Evolutionary conservation across 2,797 vertebrate species (phyloP), one percentile per base, ranked within the genome.

Genomic region (Simalia tracyae): DNA sequence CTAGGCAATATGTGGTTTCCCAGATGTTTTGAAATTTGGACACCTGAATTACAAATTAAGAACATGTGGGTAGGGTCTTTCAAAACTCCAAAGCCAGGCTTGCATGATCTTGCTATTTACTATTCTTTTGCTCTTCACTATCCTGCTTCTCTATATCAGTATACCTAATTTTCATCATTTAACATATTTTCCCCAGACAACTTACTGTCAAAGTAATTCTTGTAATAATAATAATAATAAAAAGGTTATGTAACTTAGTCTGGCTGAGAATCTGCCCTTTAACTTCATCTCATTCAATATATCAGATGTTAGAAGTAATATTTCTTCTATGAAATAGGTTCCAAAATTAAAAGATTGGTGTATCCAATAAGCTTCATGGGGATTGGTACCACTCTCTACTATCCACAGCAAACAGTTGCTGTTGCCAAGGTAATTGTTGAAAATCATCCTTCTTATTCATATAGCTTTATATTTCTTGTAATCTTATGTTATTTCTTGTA

Each of bases 321-420:
- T 88, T 24, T 93, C 60, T 94, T 93, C 93, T 95, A 17, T 94
- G 91, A 84, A 95, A 97, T 97, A 99, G 99, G 98, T 90, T 99
- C 98, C 94, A 98, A 97, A 95, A 93, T 98, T 95, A 99, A 98
- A 98, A 98, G 98, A 31, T 72, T 99, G 85, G 72, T 98, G 24
- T 99, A 99, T 94, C 98, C 99, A 0, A 93, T 96, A 10, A 97
- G 97, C 42, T 98, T 99, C 91, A 98, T 99, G 98, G 97, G 98
- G 87, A 95, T 99, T n/a, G 98, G 97, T 84, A 98, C 98, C 31
- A 99, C 99, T 95, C 94, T 99, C 95, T 99, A 99, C 95, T 99
- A 99, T 95, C 99, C 99, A 89, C 98, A 99, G 93, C 98, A 98
- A 94, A 98, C 98, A 0, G 98, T 98, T 0, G 84, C 97, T 5